Evolutionary conservation across 2,888 invertebrate genomes (phyloP).

Genomic region (Melipona bicolor): DNA sequence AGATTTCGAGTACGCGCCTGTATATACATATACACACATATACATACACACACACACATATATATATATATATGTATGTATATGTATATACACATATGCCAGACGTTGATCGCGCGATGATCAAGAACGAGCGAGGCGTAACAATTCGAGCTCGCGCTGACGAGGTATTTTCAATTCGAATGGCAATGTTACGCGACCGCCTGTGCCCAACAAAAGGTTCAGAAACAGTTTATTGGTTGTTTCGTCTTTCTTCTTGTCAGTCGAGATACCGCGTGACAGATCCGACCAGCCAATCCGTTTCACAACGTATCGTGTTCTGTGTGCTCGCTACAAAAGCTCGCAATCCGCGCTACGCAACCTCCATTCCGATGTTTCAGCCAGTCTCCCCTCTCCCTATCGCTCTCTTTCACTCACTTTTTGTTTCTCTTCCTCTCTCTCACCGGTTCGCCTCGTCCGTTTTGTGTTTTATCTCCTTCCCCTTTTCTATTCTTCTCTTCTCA

Average conservation of each 20-base stretch:
- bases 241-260: constrained; percentile 71
- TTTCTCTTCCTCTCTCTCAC: neutral
- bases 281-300: constrained; percentile 72
- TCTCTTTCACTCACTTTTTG: neutral
- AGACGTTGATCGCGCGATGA: constrained; percentile 22
- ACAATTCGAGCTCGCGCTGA: constrained; percentile 62
- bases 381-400: constrained; percentile 1
- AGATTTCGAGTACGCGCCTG: neutral
- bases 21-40: too few species aligned
- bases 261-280: constrained; percentile 71
- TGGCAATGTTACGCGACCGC: constrained; percentile 59
- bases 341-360: constrained; percentile 54
- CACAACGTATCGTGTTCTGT: constrained; percentile 63
- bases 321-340: constrained; percentile 60
- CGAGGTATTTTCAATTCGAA: constrained; percentile 70
- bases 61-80: too few species aligned
- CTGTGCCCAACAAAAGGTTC: constrained; percentile 65
- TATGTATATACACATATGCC: neutral
- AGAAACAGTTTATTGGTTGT: constrained; percentile 72
- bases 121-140: constrained; percentile 40
- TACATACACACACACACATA: too few species aligned
- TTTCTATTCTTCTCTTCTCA: neutral
- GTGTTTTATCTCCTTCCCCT: neutral
- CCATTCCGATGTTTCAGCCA: constrained; percentile 55
- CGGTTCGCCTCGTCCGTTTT: neutral